Base-by-base conservation (phyloP, 1,140 invertebrate genomes). In the Drosophila truncata region DNA sequence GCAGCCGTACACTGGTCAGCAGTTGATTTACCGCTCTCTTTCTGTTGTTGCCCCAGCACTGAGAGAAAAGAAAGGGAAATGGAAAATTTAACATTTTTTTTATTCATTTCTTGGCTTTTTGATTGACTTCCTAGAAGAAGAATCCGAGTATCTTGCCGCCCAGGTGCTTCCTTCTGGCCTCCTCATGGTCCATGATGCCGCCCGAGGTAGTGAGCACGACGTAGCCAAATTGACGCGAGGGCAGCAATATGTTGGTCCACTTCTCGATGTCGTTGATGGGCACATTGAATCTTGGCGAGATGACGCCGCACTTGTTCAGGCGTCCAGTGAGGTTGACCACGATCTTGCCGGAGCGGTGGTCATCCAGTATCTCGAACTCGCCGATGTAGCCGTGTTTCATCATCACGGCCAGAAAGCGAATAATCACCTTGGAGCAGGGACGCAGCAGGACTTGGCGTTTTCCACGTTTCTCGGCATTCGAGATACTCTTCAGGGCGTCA, bases 351-450 rank as follows among this genome's bases (percentile, higher is more conserved):
- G 98, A 97, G 93, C 99, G 95, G 93, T 99, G 99, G 93, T 99
- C 99, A 94, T 99, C 99, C 23, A 99, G 98, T 74, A 99, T 98
- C 95, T 99, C 99, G 94, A 99, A 99, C 94, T 99, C 99, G 52
- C 98, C 98, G 93, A 99, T 99, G 93, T 99, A 99, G 75, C 98
- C 99, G 95, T 99, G 98, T 94, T 99, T 99, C 99, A 99, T 99
- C 99, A 99, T 99, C 71, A 99, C 99, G 81, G 97, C 98, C 55
- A 99, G 94, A 93, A 99, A 99, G 94, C 98, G 98, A 88, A 99
- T 96, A 80, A 99, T 99, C 71, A 99, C 99, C 96, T 99, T 99
- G 0, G 99, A 99, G 92, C 96, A 98, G 62, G 99, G 99, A 85
- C 99, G 95, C 81, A 99, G 96, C 44, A 99, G 95, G 37, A 99